Conservation (phyloP, 1,140 invertebrate genomes). For the Ostrea edulis region DNA sequence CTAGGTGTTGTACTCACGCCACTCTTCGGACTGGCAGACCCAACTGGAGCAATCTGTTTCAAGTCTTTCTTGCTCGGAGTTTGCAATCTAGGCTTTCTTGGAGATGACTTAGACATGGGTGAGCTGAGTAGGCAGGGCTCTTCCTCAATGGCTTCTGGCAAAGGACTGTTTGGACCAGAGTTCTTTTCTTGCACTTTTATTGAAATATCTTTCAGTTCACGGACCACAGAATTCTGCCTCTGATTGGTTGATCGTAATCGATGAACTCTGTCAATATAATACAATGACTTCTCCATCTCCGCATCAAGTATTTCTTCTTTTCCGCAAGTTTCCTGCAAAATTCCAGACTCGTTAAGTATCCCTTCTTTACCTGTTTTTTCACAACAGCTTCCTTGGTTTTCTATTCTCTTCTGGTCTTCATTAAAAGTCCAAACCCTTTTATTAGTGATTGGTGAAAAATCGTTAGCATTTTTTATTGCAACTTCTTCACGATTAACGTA, state of each 20-base stretch:
- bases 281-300: not conserved
- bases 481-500: not conserved
- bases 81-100: not conserved
- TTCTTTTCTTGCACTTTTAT: constrained; percentile 7
- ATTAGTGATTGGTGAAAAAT: not conserved
- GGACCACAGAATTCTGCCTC: not conserved
- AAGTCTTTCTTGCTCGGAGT: not conserved
- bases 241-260: constrained; percentile 20
- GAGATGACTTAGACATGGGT: constrained; percentile 52
- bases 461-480: not conserved
- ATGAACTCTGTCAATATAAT: constrained; percentile 18
- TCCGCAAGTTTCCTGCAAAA: not conserved
- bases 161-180: not conserved
- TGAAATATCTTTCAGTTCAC: constrained; percentile 21
- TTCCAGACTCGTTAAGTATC: not conserved
- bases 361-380: not conserved
- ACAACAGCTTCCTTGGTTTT: not conserved
- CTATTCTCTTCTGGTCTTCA: not conserved
- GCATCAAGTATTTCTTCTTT: not conserved
- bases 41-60: not conserved
- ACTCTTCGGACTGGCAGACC: constrained; percentile 10
- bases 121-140: not conserved
- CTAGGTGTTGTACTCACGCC: constrained; percentile 52
- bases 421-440: not conserved
- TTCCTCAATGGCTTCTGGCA: not conserved